Percentiles rank a stretch among this genome's conserved stretches.
Conservation (phyloP, 1,140 invertebrate genomes). For the Temnothorax longispinosus region DNA sequence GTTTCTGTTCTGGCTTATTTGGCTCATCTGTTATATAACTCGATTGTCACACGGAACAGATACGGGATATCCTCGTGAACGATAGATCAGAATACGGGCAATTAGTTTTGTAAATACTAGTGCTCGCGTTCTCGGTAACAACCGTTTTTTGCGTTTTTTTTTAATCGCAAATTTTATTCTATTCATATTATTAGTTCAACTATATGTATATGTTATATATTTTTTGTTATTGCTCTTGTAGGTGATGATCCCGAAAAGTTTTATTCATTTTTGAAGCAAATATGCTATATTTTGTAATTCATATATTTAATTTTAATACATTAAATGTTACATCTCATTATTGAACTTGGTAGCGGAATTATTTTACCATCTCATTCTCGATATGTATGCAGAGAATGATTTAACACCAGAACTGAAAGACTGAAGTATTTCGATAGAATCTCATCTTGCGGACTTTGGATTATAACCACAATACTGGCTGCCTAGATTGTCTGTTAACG, state of each 20-base stretch:
- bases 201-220: neutral
- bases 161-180: neutral
- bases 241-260: neutral
- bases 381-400: slow-evolving; percentile 14
- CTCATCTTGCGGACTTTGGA: slow-evolving; percentile 49
- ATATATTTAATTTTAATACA: neutral
- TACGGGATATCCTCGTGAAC: slow-evolving; percentile 30
- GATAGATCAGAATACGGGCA: slow-evolving; percentile 32
- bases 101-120: slow-evolving; percentile 50
- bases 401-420: slow-evolving; percentile 30
- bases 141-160: neutral
- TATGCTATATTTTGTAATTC: neutral
- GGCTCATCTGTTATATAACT: slow-evolving; percentile 43
- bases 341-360: slow-evolving; percentile 1
- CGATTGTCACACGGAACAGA: slow-evolving; percentile 43
- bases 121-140: neutral
- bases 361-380: slow-evolving; percentile 6
- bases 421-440: slow-evolving; percentile 55
- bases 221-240: neutral
- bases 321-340: neutral
- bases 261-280: neutral
- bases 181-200: neutral
- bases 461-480: slow-evolving; percentile 51
- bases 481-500: slow-evolving; percentile 51
- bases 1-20: slow-evolving; percentile 58